phyloP scores from a whole-genome alignment of 2,888 invertebrate species.

The Dasysyrphus albostriatus region DNA sequence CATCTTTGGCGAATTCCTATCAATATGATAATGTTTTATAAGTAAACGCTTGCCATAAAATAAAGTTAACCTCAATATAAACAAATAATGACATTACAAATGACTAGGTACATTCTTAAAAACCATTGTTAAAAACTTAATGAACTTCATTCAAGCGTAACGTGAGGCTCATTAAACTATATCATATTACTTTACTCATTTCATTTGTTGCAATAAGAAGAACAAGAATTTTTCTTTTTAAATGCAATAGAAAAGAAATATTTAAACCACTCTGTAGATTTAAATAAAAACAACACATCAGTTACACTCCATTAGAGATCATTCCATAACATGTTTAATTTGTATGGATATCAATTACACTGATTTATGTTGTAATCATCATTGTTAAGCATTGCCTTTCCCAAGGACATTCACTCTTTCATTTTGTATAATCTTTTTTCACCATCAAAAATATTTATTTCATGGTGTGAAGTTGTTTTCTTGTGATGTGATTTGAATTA shows the following conservation, averaged over 20 bases:
- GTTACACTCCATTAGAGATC: conserved; percentile 35
- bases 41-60: not conserved
- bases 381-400: not conserved
- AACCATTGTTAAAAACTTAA: not conserved
- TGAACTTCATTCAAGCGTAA: conserved; percentile 36
- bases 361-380: conserved; percentile 38
- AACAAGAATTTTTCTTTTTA: conserved; percentile 13
- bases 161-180: conserved; percentile 15
- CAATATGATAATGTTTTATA: too few species aligned
- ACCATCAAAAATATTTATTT: not conserved
- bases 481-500: conserved; percentile 34
- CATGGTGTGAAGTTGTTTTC: conserved; percentile 6
- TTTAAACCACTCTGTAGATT: not conserved
- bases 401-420: conserved; percentile 16
- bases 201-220: conserved; percentile 6
- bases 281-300: conserved; percentile 12
- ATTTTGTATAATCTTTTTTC: not conserved
- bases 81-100: not conserved
- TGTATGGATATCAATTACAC: conserved; percentile 27
- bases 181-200: conserved; percentile 31
- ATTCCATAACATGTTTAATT: not conserved
- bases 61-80: not conserved
- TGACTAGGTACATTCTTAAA: not conserved
- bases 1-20: too few species aligned
- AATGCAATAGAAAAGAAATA: conserved; percentile 17